Evolutionary conservation across 2,113 vertebrate genomes (phyloP).

Genomic region (Gopherus flavomarginatus): DNA sequence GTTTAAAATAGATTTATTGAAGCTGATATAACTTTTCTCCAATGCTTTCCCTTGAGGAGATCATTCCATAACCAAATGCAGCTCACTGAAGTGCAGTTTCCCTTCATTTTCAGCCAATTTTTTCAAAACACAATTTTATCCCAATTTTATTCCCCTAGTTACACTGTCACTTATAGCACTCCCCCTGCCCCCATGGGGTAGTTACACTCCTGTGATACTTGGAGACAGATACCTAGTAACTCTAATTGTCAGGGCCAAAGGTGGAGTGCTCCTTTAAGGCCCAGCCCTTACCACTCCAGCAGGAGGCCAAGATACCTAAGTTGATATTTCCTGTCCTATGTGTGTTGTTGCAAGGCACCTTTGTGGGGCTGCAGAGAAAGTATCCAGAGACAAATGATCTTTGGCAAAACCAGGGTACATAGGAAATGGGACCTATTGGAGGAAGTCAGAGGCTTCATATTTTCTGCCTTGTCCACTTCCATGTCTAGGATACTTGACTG

Average conservation of each 20-base stretch:
- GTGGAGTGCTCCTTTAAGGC: not conserved
- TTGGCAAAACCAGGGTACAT: not conserved
- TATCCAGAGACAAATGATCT: not conserved
- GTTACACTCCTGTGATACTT: not conserved
- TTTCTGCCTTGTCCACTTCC: not conserved
- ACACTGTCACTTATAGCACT: not conserved
- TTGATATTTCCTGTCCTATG: not conserved
- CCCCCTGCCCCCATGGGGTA: not conserved
- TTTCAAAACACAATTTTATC: accelerated
- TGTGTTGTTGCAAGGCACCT: not conserved
- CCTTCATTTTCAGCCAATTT: accelerated
- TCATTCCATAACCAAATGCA: not conserved
- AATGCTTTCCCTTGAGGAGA: not conserved
- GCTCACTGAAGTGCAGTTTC: not conserved
- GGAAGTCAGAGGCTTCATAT: not conserved
- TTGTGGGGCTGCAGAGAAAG: not conserved
- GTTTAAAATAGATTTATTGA: not conserved
- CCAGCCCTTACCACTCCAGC: accelerated
- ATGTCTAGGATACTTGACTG: not conserved
- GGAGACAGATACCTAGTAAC: not conserved
- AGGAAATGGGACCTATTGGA: not conserved
- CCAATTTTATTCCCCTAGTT: accelerated
- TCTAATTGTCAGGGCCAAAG: not conserved
- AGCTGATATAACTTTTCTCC: not conserved
- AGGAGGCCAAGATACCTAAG: accelerated